Conservation (phyloP, 2,797 vertebrate genomes). For the Spinus pinus region DNA sequence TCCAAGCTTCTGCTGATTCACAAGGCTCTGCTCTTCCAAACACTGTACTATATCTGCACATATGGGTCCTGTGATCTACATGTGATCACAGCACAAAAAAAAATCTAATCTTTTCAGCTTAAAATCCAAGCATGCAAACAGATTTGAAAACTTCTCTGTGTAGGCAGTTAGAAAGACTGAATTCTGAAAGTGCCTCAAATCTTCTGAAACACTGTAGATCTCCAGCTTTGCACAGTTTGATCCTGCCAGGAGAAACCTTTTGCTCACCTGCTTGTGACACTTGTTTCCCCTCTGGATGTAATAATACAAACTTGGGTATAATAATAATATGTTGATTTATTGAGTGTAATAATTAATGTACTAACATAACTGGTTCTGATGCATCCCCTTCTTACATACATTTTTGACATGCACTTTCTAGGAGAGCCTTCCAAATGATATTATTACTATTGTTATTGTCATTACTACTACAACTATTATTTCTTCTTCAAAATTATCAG, state of each 20-base stretch:
- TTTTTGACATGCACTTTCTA: neutral
- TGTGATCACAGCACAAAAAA: neutral
- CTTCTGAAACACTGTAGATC: neutral
- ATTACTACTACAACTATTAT: too few species aligned
- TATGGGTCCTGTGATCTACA: neutral
- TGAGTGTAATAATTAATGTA: neutral
- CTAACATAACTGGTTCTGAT: neutral
- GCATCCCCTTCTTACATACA: neutral
- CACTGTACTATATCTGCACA: accelerated
- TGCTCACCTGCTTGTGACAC: neutral
- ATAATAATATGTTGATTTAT: neutral
- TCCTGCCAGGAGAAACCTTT: neutral
- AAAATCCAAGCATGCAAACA: neutral
- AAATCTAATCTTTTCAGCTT: neutral
- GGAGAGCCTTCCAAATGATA: neutral
- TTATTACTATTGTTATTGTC: neutral
- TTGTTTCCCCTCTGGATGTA: neutral
- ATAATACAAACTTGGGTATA: neutral
- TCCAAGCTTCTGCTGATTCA: neutral
- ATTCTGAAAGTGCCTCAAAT: neutral
- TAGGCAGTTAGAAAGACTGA: neutral
- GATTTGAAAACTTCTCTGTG: neutral
- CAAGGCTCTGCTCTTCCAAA: neutral
- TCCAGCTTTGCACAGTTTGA: neutral
- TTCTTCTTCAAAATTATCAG: neutral